Evolutionary conservation across 1,140 invertebrate species (phyloP).

Genomic region (Metopolophium dirhodum): DNA sequence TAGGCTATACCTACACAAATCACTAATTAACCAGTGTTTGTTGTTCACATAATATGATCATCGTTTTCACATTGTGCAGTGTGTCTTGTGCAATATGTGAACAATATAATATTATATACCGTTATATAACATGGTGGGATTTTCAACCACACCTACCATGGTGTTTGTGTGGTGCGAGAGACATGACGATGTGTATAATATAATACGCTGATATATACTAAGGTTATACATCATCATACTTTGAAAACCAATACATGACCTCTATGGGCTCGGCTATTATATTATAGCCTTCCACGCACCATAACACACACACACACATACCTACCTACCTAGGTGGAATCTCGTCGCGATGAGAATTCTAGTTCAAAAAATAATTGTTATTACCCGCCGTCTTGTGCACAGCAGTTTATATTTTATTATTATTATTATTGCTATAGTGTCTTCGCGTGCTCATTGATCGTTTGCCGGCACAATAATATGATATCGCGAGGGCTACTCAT

Average conservation of each 20-base stretch:
- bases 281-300: not conserved
- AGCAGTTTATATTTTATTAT: not conserved
- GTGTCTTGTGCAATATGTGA: not conserved
- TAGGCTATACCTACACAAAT: not conserved
- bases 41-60: not conserved
- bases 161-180: not conserved
- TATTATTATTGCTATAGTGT: not conserved
- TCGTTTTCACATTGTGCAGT: not conserved
- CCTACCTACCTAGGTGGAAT: not conserved
- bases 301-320: too few relatives aligned
- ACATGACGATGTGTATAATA: not conserved
- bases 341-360: not conserved
- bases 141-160: not conserved
- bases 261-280: too few relatives aligned
- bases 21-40: not conserved
- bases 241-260: not conserved
- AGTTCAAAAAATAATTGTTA: constrained; percentile 13
- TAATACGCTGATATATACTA: not conserved
- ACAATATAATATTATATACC: not conserved
- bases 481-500: not conserved
- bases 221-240: not conserved
- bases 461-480: not conserved
- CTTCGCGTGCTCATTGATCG: not conserved
- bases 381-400: not conserved
- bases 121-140: not conserved